phyloP scores from a whole-genome alignment of 64 coral and sea anemone species.

The Montipora efflorescens region DNA sequence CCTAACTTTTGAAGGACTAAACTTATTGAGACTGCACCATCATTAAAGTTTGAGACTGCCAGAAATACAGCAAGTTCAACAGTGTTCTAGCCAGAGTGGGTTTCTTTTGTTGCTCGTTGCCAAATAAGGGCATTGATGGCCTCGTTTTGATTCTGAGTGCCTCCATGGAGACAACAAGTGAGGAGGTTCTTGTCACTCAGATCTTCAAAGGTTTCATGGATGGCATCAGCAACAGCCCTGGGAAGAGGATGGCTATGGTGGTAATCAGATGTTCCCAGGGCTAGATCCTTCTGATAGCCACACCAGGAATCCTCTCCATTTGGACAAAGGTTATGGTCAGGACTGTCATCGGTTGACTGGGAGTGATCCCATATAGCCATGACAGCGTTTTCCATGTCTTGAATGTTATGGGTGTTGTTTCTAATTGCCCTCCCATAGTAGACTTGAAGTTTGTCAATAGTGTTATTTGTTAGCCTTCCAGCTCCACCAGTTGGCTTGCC shows the following conservation, averaged over 20 bases:
- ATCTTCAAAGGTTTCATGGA: constrained; percentile 27
- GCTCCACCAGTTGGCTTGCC: constrained; percentile 61
- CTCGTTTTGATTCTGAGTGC: constrained; percentile 76
- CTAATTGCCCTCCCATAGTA: constrained; percentile 73
- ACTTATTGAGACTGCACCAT: constrained; percentile 36
- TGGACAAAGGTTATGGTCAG: constrained; percentile 57
- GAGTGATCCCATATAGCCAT: constrained; percentile 67
- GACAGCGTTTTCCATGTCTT: constrained; percentile 65
- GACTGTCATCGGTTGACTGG: constrained; percentile 50
- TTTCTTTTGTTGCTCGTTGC: constrained; percentile 66
- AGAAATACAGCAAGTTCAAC: constrained; percentile 67
- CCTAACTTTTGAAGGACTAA: constrained; percentile 55
- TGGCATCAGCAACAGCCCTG: constrained; percentile 10
- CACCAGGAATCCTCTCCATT: constrained; percentile 60
- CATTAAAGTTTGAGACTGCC: constrained; percentile 53
- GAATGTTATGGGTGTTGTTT: constrained; percentile 56
- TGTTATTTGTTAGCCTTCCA: constrained; percentile 39
- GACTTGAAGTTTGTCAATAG: constrained; percentile 58
- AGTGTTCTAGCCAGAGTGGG: constrained; percentile 45
- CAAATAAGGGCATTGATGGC: constrained; percentile 75
- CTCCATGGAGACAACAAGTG: constrained; percentile 50
- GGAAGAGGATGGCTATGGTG: constrained; percentile 49
- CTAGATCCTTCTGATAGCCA: constrained; percentile 63
- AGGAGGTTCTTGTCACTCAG: constrained; percentile 45
- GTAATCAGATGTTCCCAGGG: constrained; percentile 60